Evolutionary conservation across 2,888 invertebrate species (phyloP).

Genomic region (Lycaena phlaeas): DNA sequence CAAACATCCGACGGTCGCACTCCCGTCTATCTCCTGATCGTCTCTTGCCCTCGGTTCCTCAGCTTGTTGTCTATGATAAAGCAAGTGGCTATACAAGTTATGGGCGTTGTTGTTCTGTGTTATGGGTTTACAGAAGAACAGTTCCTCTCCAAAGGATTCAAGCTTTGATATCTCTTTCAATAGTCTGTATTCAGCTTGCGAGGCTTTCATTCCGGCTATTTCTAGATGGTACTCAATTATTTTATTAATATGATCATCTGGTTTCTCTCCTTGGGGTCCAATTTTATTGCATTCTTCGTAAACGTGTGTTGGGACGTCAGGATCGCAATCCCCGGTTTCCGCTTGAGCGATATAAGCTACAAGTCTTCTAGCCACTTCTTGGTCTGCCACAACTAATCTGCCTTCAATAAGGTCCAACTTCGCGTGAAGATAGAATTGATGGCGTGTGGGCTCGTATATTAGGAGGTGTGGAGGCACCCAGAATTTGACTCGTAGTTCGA

Average conservation of each 20-base stretch:
- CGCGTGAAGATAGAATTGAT: conserved; percentile 89
- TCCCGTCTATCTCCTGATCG: conserved; percentile 58
- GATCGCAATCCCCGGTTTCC: conserved; percentile 80
- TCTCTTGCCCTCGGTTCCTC: conserved; percentile 56
- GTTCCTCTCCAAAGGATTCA: conserved; percentile 87
- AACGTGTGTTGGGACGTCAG: conserved; percentile 70
- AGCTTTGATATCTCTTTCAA: conserved; percentile 85
- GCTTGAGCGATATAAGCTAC: conserved; percentile 85
- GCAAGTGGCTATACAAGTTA: conserved; percentile 81
- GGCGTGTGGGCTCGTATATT: conserved; percentile 88
- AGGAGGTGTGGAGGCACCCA: conserved; percentile 93
- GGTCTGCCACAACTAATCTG: conserved; percentile 79
- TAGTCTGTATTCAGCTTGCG: conserved; percentile 88
- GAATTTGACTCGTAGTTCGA: conserved; percentile 87
- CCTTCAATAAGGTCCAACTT: conserved; percentile 83
- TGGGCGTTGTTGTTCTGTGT: conserved; percentile 77
- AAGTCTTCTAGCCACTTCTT: conserved; percentile 78
- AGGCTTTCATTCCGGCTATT: conserved; percentile 76
- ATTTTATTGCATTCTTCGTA: conserved; percentile 77
- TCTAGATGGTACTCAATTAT: conserved; percentile 77
- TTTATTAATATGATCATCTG: conserved; percentile 75
- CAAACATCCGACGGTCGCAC: conserved; percentile 59
- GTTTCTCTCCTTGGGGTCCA: conserved; percentile 74
- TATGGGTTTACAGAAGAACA: conserved; percentile 81
- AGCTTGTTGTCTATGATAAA: conserved; percentile 74